Evolutionary conservation across 2,113 vertebrate genomes (phyloP).

Genomic region (Equus quagga): DNA sequence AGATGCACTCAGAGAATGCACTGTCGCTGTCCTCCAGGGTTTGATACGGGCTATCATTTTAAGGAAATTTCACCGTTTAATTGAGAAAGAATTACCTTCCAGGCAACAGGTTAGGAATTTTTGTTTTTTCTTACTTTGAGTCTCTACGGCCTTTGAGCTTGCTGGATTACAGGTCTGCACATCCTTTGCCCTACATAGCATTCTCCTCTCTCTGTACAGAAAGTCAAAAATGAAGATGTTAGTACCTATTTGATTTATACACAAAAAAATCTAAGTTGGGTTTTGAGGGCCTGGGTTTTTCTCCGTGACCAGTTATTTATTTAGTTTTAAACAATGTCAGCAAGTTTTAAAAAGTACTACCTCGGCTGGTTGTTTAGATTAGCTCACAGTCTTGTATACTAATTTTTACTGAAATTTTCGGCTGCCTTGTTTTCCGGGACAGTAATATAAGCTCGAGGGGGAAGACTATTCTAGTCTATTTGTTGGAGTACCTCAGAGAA

Average conservation of each 20-base stretch:
- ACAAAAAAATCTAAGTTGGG: not conserved
- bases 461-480: not conserved
- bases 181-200: not conserved
- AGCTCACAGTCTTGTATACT: not conserved
- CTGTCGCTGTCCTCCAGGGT: not conserved
- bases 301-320: not conserved
- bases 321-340: not conserved
- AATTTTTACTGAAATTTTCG: conserved; percentile 34
- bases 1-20: not conserved
- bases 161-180: not conserved
- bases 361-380: conserved; percentile 7
- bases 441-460: not conserved
- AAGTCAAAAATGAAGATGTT: not conserved
- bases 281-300: not conserved
- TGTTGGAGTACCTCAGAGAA: not conserved
- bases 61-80: not conserved
- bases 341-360: conserved; percentile 21
- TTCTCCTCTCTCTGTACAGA: not conserved
- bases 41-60: not conserved
- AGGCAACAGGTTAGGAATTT: not conserved
- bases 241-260: not conserved
- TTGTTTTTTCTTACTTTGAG: not conserved
- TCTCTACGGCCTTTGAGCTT: not conserved
- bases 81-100: not conserved
- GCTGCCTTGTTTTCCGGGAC: not conserved